Evolutionary conservation across 2,797 vertebrate genomes (phyloP).

Genomic region (Intellagama lesueurii): DNA sequence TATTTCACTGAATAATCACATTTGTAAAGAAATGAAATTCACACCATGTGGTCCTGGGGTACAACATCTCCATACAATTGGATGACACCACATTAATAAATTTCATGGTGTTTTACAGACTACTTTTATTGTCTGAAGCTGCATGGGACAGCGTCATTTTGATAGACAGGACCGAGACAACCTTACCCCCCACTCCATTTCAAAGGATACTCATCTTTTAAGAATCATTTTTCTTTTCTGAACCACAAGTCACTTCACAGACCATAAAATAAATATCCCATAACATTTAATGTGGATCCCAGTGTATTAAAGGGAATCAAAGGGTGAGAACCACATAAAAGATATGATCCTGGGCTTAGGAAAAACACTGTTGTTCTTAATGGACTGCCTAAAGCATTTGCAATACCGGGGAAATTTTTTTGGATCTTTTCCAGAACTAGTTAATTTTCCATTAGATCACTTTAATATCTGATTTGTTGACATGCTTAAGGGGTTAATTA

Average conservation of each 20-base stretch:
- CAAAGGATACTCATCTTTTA: constrained; percentile 38
- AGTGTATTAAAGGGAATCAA: constrained; percentile 21
- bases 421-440: constrained; percentile 1
- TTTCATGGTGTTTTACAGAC: constrained; percentile 53
- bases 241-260: constrained; percentile 27
- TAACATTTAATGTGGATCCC: constrained; percentile 21
- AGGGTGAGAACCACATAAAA: constrained; percentile 14
- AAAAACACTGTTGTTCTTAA: constrained; percentile 13
- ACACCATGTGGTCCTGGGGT: constrained; percentile 38
- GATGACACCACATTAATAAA: constrained; percentile 42
- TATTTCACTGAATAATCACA: constrained; percentile 56
- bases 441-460: constrained; percentile 30
- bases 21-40: constrained; percentile 56
- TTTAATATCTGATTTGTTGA: constrained; percentile 30
- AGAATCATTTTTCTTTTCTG: constrained; percentile 11
- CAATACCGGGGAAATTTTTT: not conserved
- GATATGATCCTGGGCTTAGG: not conserved
- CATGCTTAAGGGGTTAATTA: constrained; percentile 34
- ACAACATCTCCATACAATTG: constrained; percentile 34
- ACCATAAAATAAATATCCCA: constrained; percentile 32
- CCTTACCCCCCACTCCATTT: constrained; percentile 45
- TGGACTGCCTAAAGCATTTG: not conserved
- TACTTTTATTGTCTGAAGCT: constrained; percentile 38
- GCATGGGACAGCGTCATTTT: constrained; percentile 30
- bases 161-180: constrained; percentile 37